Conservation (phyloP, 2,797 vertebrate genomes). For the Rhodeus uyekii region DNA sequence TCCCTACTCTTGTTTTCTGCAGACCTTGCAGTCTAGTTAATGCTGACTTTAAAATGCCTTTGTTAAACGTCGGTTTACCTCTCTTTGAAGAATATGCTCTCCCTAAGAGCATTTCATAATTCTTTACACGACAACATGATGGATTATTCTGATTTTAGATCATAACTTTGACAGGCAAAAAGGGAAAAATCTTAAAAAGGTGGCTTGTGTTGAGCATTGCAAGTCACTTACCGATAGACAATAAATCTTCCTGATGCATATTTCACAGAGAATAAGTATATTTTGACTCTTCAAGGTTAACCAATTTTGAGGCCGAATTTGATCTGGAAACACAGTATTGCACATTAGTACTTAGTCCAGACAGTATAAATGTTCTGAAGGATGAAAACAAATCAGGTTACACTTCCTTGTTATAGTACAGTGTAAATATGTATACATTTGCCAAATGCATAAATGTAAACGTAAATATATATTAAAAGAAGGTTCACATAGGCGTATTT, state of each 20-base stretch:
- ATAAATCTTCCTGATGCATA: constrained; percentile 82
- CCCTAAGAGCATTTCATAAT: constrained; percentile 73
- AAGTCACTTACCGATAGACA: constrained; percentile 74
- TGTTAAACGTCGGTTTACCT: constrained; percentile 71
- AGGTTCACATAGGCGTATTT: too few species aligned
- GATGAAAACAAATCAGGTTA: not conserved
- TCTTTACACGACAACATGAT: constrained; percentile 79
- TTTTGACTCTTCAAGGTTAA: constrained; percentile 80
- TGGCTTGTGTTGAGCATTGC: constrained; percentile 75
- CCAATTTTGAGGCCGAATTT: constrained; percentile 68
- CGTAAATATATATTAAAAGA: too few species aligned
- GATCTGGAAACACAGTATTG: constrained; percentile 58
- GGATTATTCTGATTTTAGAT: constrained; percentile 80
- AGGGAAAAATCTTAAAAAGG: constrained; percentile 56
- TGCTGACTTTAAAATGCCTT: constrained; percentile 75
- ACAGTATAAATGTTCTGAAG: not conserved
- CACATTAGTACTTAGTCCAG: not conserved
- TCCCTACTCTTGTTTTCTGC: constrained; percentile 44
- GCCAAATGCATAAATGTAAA: too few species aligned
- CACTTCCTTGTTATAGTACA: not conserved
- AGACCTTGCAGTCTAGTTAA: constrained; percentile 65
- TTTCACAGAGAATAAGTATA: constrained; percentile 71
- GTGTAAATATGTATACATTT: not conserved
- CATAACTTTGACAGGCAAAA: constrained; percentile 77
- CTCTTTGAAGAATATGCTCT: constrained; percentile 71